Base-by-base conservation (phyloP, 2,113 vertebrate genomes). In the Dipodomys ordii region DNA sequence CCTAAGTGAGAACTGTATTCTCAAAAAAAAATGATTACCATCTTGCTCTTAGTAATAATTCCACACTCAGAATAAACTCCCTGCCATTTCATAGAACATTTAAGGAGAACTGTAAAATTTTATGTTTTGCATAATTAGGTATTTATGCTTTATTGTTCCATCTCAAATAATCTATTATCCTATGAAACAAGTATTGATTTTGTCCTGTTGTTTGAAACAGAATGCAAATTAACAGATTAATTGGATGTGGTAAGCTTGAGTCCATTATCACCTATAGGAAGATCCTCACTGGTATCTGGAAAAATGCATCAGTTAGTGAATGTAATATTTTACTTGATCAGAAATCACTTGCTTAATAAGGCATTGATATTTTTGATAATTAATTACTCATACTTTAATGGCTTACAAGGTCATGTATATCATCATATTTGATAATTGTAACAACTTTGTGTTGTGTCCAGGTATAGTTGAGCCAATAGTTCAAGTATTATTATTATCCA, bases 141-240 rank as follows among this genome's bases (percentile, higher is more conserved):
- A 69, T 93, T 89, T 87, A 83, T 84, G 69, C 91, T 93, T 94
- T 87, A 95, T 83, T 74, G 87, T 87, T 83, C 32, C 7, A 81
- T 35, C 16, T 32, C 46, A 93, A 93, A 93, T 96, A 96, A 94
- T 82, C 68, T 90, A 84, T 95, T 90, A 87, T 84, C 32, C 46
- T 88, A 77, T 65, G 46, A 89, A 92, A 93, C 15, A 74, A 91
- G 44, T 87, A 84, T 91, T 95, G 57, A 92, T 88, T 94, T 95
- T 91, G 23, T 39, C 49, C 39, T 87, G 35, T 46, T 88, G 35
- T 46, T 88, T 96, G 91, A 89, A 82, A 79, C 22, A 79, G 32
- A 72, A 74, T 89, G 87, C 39, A 92, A 91, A 93, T 95, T 69
- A 74, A 69, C 39, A 94, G 74, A 67, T 94, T 88, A 91, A 93